These are phyloP conservation scores for Parazoanthus darwini DNA, from an alignment of 92 coral and sea anemone genomes.

Conservation along the genomic window DNA sequence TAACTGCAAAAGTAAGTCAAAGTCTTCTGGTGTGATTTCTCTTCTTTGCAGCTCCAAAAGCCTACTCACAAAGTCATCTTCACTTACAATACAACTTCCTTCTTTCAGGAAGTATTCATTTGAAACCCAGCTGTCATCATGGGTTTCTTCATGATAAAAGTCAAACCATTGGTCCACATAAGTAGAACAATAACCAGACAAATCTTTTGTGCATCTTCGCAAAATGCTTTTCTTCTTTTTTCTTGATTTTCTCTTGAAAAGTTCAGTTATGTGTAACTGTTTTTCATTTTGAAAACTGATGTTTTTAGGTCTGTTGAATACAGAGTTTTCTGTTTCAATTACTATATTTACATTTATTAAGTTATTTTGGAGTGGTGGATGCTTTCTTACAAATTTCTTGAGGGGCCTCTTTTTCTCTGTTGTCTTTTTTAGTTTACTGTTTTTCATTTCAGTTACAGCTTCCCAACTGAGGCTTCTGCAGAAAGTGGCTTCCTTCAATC, in stretches of 20 bases:
- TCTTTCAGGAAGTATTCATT: not conserved
- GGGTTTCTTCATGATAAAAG: not conserved
- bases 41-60: conserved; percentile 66
- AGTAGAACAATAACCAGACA: no score
- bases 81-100: not conserved
- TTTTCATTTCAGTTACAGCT: not conserved
- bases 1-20: conserved; percentile 72
- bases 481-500: conserved; percentile 16
- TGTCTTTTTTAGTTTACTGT: not conserved
- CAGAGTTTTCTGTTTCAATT: not conserved
- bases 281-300: no score
- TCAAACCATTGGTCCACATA: no score
- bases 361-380: no score
- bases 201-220: not conserved
- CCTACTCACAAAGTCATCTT: conserved; percentile 41
- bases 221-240: conserved; percentile 7
- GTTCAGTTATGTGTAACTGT: conserved; percentile 61
- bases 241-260: conserved; percentile 2
- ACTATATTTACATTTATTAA: no score
- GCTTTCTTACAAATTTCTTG: no score
- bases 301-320: conserved; percentile 31
- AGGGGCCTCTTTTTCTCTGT: not conserved
- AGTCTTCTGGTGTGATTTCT: conserved; percentile 94
- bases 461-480: conserved; percentile 33
- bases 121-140: not conserved